Conservation (phyloP, 2,113 vertebrate genomes). For the Gobius niger region DNA sequence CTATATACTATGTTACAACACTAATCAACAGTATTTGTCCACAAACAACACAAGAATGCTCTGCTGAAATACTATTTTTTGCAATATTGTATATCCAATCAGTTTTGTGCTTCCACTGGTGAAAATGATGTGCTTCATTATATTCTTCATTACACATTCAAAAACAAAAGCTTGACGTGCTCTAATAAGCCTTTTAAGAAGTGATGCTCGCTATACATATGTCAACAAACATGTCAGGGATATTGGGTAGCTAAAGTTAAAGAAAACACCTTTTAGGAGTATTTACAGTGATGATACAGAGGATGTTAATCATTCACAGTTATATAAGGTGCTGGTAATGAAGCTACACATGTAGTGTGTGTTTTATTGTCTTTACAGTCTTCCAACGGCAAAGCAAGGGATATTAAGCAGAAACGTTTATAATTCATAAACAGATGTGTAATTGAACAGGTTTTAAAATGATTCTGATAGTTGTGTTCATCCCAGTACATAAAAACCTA, state of each 20-base stretch:
- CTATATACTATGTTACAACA: too few species aligned
- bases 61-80: too few species aligned
- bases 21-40: too few species aligned
- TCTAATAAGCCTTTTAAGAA: neutral
- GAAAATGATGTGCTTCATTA: too few species aligned
- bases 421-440: constrained; percentile 22
- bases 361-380: constrained; percentile 1
- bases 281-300: neutral
- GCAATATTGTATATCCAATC: too few species aligned
- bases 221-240: neutral
- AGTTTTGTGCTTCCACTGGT: too few species aligned
- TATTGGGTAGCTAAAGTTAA: neutral
- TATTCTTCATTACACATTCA: neutral
- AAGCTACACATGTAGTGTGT: constrained; percentile 7
- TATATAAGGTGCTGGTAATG: constrained; percentile 12
- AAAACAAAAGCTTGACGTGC: neutral
- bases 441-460: constrained; percentile 37
- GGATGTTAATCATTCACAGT: constrained; percentile 58
- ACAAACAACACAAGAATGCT: too few species aligned
- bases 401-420: neutral
- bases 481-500: constrained; percentile 26
- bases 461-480: constrained; percentile 41
- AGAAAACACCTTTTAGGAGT: neutral
- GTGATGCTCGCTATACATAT: neutral
- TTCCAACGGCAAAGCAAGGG: neutral